phyloP scores from a whole-genome alignment of 2,888 invertebrate species.

The Galerucella calmariensis region DNA sequence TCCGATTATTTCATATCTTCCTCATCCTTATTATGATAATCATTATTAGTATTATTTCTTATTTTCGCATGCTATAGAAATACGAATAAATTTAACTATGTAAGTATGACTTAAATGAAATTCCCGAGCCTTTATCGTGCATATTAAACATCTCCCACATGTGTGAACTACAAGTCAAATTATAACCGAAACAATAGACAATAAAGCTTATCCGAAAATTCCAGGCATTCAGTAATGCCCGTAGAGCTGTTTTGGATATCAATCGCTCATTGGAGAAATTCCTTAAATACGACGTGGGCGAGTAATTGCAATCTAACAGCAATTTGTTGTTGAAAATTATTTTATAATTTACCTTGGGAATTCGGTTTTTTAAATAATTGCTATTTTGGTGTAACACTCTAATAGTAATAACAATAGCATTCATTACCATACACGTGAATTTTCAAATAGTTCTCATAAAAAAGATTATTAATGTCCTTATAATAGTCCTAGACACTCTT shows the following conservation, averaged over 20 bases:
- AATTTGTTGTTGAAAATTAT: not conserved
- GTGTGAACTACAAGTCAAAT: not conserved
- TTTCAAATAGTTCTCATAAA: no score
- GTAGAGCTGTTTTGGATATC: constrained; percentile 5
- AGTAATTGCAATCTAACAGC: not conserved
- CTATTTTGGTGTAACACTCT: no score
- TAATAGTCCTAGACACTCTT: no score
- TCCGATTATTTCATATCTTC: not conserved
- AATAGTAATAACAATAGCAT: no score
- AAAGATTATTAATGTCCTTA: no score
- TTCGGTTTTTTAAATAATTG: no score
- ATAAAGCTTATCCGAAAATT: not conserved
- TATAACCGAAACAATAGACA: constrained; percentile 8
- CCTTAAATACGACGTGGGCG: not conserved
- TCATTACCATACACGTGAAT: no score
- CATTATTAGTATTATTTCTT: no score
- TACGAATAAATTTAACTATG: no score
- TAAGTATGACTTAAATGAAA: not conserved
- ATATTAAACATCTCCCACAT: not conserved
- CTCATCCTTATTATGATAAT: no score
- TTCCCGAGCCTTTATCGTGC: not conserved
- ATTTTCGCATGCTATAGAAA: not conserved
- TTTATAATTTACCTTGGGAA: not conserved
- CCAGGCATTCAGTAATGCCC: constrained; percentile 3
- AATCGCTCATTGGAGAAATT: not conserved